Evolutionary conservation across 2,113 vertebrate genomes (phyloP).

Genomic region (Platysteira castanea): DNA sequence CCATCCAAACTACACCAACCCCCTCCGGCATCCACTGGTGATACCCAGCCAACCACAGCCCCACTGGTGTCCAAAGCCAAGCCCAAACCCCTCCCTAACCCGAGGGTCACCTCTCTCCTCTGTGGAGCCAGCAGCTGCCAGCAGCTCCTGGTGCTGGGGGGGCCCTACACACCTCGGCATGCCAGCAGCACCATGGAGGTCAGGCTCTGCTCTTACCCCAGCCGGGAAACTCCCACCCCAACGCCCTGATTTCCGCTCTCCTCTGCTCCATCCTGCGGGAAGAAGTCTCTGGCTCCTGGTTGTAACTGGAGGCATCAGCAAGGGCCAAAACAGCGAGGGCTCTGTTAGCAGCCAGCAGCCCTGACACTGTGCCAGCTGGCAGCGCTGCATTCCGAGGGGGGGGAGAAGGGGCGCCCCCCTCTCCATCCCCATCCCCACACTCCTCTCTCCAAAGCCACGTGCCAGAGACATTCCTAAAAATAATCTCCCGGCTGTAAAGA

Average conservation of each 20-base stretch:
- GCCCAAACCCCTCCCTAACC: not conserved
- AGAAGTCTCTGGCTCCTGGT: not conserved
- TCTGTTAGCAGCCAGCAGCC: constrained; percentile 55
- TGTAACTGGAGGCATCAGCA: constrained; percentile 17
- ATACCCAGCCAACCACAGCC: not conserved
- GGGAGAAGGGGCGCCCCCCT: not conserved
- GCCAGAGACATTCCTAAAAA: constrained; percentile 48
- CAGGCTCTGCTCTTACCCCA: not conserved
- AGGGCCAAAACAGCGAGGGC: constrained; percentile 39
- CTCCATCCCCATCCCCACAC: not conserved
- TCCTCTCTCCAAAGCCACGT: not conserved
- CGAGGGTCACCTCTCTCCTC: not conserved
- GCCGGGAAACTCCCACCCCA: not conserved
- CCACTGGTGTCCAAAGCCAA: not conserved
- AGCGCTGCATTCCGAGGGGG: fast-evolving
- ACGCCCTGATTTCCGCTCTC: not conserved
- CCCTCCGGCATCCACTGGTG: not conserved
- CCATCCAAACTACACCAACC: not conserved
- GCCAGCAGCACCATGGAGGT: not conserved
- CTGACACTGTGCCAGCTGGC: constrained; percentile 2
- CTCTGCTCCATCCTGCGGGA: not conserved
- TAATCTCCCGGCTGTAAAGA: not conserved
- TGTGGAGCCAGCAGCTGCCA: not conserved
- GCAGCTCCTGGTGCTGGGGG: not conserved
- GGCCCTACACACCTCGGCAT: not conserved